Base-by-base conservation (phyloP, 1,140 invertebrate genomes). In the Hormaphis cornu region DNA sequence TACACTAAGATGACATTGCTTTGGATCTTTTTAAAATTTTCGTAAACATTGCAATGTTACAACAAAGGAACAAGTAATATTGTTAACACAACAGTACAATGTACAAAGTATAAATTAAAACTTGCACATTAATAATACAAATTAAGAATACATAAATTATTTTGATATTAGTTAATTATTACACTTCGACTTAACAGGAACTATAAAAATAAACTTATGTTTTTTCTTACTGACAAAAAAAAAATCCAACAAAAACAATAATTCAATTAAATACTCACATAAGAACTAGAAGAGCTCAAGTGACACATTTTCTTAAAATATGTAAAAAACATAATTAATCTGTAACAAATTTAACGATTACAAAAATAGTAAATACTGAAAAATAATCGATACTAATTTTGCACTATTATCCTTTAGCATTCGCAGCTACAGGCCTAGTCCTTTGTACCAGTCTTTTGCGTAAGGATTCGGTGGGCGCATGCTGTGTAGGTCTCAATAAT, bases 391-490 rank as follows among this genome's bases (percentile, higher is more conserved):
- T 30, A 33, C 5, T 20, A 56, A 37, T 54, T 1, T 35, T 35
- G 28, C 16, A 30, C 18, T 22, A 1, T 48, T 66, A 66, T 66
- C 61, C 44, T 66, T 66, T 50, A 20, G 44, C 61, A 16, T 66
- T 66, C 12, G 61, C 61, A 0, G 61, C 12, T 20, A 50, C 61
- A n/a, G 61, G 61, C 22, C 61, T 69, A 12, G 63, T 30, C 42
- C 71, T 69, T 33, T 69, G 63, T 3, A 69, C 66, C 18, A 72
- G 24, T 30, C 71, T 53, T 75, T 86, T 86, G n/a, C 86, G 79
- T 16, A 89, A 76, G 28, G 86, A 88, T 73, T 87, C 86, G 0
- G 87, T 88, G 0, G 87, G 86, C 7, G 85, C 82, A 72, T 83
- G 81, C 61, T 85, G 80, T 1, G 86, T 87, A 12, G 85, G 85